Percentiles rank a stretch among this genome's conserved stretches.
Conservation (phyloP, 92 coral and sea anemone species). For the Epizoanthus ramosus region DNA sequence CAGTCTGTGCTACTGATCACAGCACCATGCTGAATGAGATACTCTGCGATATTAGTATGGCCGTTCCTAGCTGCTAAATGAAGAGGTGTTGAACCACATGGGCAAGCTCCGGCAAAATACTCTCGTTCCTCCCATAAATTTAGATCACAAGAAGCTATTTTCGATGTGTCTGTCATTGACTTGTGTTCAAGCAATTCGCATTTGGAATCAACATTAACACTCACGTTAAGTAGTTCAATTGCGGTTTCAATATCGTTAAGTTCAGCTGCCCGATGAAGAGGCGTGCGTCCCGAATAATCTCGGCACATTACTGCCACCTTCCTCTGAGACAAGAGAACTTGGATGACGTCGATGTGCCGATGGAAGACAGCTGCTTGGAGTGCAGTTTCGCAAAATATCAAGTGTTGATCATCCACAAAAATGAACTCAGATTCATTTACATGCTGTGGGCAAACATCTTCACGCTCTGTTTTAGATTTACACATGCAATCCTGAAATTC, state of each 20-base stretch:
- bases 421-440: neutral
- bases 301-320: constrained; percentile 46
- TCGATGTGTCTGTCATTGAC: neutral
- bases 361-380: constrained; percentile 74
- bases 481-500: neutral
- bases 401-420: constrained; percentile 46
- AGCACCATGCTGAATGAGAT: constrained; percentile 56
- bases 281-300: constrained; percentile 68
- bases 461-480: neutral
- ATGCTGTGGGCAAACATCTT: neutral
- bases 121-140: neutral
- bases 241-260: constrained; percentile 44
- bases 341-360: constrained; percentile 40
- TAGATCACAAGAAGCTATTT: neutral
- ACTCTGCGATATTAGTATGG: constrained; percentile 1
- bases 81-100: constrained; percentile 48
- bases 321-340: constrained; percentile 34
- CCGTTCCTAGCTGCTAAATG: constrained; percentile 62
- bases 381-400: constrained; percentile 73
- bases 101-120: constrained; percentile 29
- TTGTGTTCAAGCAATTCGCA: constrained; percentile 13
- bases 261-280: constrained; percentile 70
- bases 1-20: constrained; percentile 43
- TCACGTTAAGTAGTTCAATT: constrained; percentile 31
- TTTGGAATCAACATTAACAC: constrained; percentile 46